Evolutionary conservation across 2,888 invertebrate species (phyloP).

Genomic region (Epiperipatus broadwayi): DNA sequence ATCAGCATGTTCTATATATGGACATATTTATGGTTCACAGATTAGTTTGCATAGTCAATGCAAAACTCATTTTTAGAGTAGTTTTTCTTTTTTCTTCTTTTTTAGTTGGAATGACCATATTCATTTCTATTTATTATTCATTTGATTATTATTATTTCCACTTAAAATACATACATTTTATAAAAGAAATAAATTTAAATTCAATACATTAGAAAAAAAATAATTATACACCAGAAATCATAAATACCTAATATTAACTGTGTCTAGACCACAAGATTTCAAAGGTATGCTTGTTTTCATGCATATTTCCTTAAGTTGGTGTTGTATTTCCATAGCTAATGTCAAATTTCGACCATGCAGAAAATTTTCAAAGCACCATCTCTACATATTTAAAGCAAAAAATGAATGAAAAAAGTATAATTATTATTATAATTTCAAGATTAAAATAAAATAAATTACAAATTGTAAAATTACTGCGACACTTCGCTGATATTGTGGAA

Average conservation of each 20-base stretch:
- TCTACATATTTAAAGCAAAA: constrained; percentile 35
- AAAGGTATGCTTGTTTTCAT: constrained; percentile 39
- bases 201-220: neutral
- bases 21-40: too few species aligned
- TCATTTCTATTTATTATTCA: too few species aligned
- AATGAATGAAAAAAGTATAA: neutral
- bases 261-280: constrained; percentile 40
- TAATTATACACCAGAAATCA: neutral
- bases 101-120: too few species aligned
- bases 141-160: too few species aligned
- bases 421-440: constrained; percentile 6
- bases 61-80: too few species aligned
- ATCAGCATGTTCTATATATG: too few species aligned
- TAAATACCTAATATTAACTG: constrained; percentile 26
- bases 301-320: constrained; percentile 55
- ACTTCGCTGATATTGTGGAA: too few species aligned
- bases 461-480: too few species aligned
- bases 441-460: constrained; percentile 7
- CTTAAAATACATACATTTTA: too few species aligned
- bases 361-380: constrained; percentile 77
- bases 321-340: constrained; percentile 57
- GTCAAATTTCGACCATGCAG: constrained; percentile 59
- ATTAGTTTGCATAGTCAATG: too few species aligned
- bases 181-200: neutral
- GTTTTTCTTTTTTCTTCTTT: too few species aligned